Base-by-base conservation (phyloP, 2,797 vertebrate genomes). In the Acrossocheilus fasciatus region DNA sequence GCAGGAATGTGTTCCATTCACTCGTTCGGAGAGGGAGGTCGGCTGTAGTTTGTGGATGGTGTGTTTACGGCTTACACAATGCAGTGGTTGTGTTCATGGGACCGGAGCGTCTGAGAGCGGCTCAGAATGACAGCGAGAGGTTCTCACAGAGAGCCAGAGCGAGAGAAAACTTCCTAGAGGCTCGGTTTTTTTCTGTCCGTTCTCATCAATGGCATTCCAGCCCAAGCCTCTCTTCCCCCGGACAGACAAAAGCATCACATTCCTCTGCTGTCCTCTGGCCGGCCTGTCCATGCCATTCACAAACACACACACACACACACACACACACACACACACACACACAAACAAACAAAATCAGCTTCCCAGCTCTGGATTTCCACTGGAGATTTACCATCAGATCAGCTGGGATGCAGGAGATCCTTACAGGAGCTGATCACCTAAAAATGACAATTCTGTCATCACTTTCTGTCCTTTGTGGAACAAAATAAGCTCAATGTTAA, bases 161-260 rank as follows among this genome's bases (percentile, higher is more conserved):
- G 92, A 90, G 91, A 92, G 91, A 94, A 93, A 93, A 94, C 94
- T 95, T 96, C 95, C 95, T 95, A 94, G 94, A 96, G 94, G 93
- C 95, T 95, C 93, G 94, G 95, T 96, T 94, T 94, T 95, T 94
- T 94, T 94, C 94, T 93, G 92, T 94, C 47, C 10, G 92, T 93
- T 94, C 94, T 95, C 95, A 96, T 96, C 95, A 96, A 96, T 96
- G 94, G 94, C 94, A 95, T 94, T 95, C 94, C 95, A 93, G 94
- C 92, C 94, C 92, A 91, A 94, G 94, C 94, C 94, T 94, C 94
- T 95, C 94, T 92, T 95, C 91, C 94, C 92, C 92, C 43, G 4
- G 43, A 26, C 94, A 93, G 94, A 96, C 95, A 96, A 96, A 96
- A 93, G 95, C 86, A 89, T 91, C 68, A 54, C 95, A 96, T 96